Base-by-base conservation (phyloP, 1,140 invertebrate species). In the Drosophila pectinifera region DNA sequence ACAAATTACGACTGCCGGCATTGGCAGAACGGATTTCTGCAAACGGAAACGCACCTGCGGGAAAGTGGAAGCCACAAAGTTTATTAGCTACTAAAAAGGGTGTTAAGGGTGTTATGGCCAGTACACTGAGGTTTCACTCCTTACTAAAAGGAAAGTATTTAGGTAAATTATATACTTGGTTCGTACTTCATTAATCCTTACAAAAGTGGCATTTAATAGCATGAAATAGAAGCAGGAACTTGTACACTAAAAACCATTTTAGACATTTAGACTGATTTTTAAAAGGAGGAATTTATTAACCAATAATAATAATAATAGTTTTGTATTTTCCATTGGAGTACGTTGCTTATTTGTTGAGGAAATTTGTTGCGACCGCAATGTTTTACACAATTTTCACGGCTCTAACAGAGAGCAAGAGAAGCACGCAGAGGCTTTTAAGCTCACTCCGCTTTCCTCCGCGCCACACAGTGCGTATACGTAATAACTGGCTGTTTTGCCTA, bases 31-130 rank as follows among this genome's bases (percentile, higher is more conserved):
- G 28, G 28, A 54, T 42, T 65, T 43, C 4, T 36, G 31, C 11
- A 24, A 73, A 58, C 34, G 46, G 8, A 43, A 51, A 48, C 48
- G 34, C 81, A 84, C 75, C 76, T 64, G 77, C 28, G 42, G 38
- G 36, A 28, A 63, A 31, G 24, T 13, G 28, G 43, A 61, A 18
- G 10, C 26, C 26, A 42, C 18, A 39, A 34, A 18, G 36, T 68
- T 73, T 67, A 63, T 81, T 75, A 28, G 45, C 64, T 39, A 61
- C 41, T 54, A 55, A 58, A 74, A 76, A 39, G 20, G 22, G 51
- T 38, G 39, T 34, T 42, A 38, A 26, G 39, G 16, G 5, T 13
- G 6, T 16, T 24, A 20, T 2, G 16, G 20, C 53, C 14, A 14
- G 4, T 51, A 10, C 56, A 46, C 55, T 36, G 18, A 7, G 43